phyloP scores from a whole-genome alignment of 2,113 vertebrate species.

The Phalacrocorax carbo region DNA sequence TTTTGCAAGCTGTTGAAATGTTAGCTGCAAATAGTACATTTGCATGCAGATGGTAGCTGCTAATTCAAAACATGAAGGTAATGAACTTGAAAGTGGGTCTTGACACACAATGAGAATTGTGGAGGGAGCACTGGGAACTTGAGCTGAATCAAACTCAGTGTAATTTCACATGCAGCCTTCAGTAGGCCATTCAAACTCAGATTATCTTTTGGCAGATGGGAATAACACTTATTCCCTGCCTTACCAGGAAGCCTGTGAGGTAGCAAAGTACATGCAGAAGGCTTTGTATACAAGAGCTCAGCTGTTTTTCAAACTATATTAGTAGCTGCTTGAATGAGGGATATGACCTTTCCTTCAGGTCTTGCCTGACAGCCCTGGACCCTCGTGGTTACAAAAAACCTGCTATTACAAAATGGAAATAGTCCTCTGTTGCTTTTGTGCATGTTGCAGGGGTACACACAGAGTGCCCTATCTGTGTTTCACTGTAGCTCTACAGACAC shows the following conservation, averaged over 20 bases:
- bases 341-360: neutral
- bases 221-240: neutral
- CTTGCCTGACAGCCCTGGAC: neutral
- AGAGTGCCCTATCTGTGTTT: neutral
- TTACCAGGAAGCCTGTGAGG: neutral
- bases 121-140: neutral
- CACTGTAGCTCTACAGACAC: neutral
- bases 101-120: neutral
- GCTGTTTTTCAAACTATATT: neutral
- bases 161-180: neutral
- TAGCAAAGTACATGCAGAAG: neutral
- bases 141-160: neutral
- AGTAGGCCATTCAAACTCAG: neutral
- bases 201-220: neutral
- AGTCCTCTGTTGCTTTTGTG: neutral
- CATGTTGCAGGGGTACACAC: neutral
- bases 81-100: slow-evolving; percentile 3
- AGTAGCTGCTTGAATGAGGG: slow-evolving; percentile 1
- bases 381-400: neutral
- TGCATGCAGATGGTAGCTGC: neutral
- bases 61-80: neutral
- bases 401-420: neutral
- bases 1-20: neutral
- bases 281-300: neutral
- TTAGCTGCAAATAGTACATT: neutral